These are phyloP conservation scores for Cephalopachus bancanus DNA, from an alignment of 2,797 vertebrate genomes.

Conservation along the genomic window DNA sequence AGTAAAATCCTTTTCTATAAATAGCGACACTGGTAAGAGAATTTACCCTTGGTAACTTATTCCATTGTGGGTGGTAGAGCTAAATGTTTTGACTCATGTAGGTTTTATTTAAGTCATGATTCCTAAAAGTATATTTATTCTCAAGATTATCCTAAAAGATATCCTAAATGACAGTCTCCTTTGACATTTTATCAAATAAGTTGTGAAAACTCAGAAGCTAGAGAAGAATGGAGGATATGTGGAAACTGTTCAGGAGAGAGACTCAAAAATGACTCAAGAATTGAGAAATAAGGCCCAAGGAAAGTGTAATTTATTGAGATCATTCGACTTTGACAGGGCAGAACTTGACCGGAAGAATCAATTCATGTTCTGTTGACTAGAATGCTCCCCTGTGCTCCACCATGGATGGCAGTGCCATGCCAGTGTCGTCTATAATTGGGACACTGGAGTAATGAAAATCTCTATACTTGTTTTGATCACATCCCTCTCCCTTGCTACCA, in stretches of 20 bases:
- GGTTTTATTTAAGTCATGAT: constrained; percentile 21
- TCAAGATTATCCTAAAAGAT: neutral
- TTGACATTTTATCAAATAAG: constrained; percentile 37
- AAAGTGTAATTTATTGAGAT: constrained; percentile 18
- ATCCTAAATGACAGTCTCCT: constrained; percentile 5
- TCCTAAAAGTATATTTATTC: constrained; percentile 1
- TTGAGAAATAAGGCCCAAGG: constrained; percentile 14
- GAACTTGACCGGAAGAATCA: neutral
- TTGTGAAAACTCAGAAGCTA: constrained; percentile 39
- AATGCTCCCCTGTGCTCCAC: neutral
- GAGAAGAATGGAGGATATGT: constrained; percentile 17
- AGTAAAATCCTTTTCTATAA: constrained; percentile 15
- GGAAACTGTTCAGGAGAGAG: constrained; percentile 9
- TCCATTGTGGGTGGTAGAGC: neutral
- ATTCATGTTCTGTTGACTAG: neutral
- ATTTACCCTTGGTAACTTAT: neutral
- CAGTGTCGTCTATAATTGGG: neutral
- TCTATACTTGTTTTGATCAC: neutral
- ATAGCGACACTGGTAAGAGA: neutral
- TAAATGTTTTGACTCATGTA: neutral
- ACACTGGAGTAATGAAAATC: neutral
- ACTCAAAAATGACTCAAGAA: constrained; percentile 38
- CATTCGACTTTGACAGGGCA: neutral
- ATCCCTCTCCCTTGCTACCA: neutral
- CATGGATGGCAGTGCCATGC: neutral